phyloP scores from a whole-genome alignment of 92 coral and sea anemone genomes.

The Porites lobata region DNA sequence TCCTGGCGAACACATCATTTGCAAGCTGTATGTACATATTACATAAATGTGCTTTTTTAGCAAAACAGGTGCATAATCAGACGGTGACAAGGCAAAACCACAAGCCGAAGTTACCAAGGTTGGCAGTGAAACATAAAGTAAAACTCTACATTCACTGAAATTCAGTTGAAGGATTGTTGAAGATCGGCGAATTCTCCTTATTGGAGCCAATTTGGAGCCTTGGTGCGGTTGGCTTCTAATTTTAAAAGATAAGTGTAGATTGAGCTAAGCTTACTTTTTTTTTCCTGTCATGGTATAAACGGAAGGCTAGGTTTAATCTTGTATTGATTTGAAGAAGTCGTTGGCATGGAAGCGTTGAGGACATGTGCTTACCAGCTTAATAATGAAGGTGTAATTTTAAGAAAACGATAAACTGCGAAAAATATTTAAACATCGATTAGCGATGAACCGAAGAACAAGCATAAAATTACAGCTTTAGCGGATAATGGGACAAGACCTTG shows the following conservation, averaged over 20 bases:
- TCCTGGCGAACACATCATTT: conserved; percentile 18
- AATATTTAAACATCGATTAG: background rate
- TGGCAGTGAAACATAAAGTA: background rate
- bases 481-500: conserved; percentile 73
- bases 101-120: background rate
- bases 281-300: background rate
- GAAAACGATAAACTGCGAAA: background rate
- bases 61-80: conserved; percentile 11
- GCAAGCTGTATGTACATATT: background rate
- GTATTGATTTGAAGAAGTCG: background rate
- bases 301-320: background rate
- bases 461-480: background rate
- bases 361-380: background rate
- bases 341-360: background rate
- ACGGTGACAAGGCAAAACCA: background rate
- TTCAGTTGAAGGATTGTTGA: too few species aligned
- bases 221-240: background rate
- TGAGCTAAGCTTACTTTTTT: background rate
- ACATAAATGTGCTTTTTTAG: background rate
- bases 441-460: conserved; percentile 3
- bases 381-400: background rate
- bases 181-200: too few species aligned
- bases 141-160: too few species aligned
- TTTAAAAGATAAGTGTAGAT: background rate
- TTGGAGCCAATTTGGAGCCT: too few species aligned